Conservation (phyloP, 2,888 invertebrate species). For the Nomada lathburiana region DNA sequence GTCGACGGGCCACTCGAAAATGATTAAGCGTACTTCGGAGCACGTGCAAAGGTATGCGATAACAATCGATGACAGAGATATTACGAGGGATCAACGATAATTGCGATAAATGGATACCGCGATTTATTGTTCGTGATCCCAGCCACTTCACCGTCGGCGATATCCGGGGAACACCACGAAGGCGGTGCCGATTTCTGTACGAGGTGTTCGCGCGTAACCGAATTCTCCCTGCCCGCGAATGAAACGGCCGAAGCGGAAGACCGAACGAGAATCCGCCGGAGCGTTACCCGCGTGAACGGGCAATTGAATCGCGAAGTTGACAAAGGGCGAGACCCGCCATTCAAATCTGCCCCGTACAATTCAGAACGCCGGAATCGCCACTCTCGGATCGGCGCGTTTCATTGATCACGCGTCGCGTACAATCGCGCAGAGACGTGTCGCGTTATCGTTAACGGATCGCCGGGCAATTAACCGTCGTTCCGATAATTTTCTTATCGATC, state of each 20-base stretch:
- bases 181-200: no score
- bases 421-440: background rate
- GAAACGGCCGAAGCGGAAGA: constrained; percentile 25
- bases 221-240: background rate
- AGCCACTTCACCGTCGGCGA: background rate
- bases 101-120: constrained; percentile 38
- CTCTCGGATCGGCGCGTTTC: background rate
- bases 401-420: background rate
- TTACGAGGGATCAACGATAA: constrained; percentile 44
- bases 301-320: constrained; percentile 21
- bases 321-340: background rate
- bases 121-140: constrained; percentile 2
- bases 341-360: background rate
- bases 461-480: constrained; percentile 15
- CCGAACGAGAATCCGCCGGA: constrained; percentile 13
- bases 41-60: constrained; percentile 57
- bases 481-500: background rate
- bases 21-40: constrained; percentile 1
- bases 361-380: background rate
- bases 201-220: background rate
- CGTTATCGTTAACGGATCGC: background rate
- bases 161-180: no score
- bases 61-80: constrained; percentile 45
- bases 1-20: constrained; percentile 25
- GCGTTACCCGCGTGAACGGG: constrained; percentile 22